Conservation (phyloP, 2,888 invertebrate species). For the Lamellibrachia columna region DNA sequence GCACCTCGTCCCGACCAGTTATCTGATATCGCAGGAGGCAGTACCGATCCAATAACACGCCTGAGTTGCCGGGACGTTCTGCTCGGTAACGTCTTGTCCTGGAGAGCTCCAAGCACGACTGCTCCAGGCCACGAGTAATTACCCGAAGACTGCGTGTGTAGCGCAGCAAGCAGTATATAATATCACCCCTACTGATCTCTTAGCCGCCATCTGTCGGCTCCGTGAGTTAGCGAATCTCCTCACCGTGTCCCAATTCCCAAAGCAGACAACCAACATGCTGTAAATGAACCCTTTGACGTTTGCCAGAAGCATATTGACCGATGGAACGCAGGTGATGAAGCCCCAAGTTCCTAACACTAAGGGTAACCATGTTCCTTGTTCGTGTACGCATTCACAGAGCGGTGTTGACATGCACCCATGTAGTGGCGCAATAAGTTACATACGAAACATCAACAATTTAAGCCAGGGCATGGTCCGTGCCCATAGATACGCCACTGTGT, state of each 20-base stretch:
- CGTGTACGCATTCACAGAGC: background rate
- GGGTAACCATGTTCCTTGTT: background rate
- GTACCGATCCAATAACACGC: background rate
- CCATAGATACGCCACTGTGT: too few species aligned
- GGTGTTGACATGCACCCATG: background rate
- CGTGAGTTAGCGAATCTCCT: background rate
- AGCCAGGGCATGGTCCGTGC: too few species aligned
- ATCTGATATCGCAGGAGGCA: background rate
- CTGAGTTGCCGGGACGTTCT: background rate
- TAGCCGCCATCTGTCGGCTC: background rate
- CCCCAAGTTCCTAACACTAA: background rate
- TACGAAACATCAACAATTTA: too few species aligned
- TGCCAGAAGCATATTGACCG: background rate
- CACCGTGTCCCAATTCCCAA: background rate
- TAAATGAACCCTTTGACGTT: background rate
- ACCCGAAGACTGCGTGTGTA: background rate
- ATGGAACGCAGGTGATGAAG: background rate
- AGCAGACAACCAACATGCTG: background rate
- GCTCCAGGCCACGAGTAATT: background rate
- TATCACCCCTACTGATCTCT: background rate
- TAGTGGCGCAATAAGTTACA: too few species aligned
- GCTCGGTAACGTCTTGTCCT: background rate
- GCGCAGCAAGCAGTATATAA: background rate
- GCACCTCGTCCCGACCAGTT: background rate
- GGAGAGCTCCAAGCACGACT: background rate